A percentile compares a stretch with the other conserved stretches of the same genome.
Evolutionary conservation across 2,888 invertebrate genomes (phyloP).

Genomic region (Chymomyza amoena): DNA sequence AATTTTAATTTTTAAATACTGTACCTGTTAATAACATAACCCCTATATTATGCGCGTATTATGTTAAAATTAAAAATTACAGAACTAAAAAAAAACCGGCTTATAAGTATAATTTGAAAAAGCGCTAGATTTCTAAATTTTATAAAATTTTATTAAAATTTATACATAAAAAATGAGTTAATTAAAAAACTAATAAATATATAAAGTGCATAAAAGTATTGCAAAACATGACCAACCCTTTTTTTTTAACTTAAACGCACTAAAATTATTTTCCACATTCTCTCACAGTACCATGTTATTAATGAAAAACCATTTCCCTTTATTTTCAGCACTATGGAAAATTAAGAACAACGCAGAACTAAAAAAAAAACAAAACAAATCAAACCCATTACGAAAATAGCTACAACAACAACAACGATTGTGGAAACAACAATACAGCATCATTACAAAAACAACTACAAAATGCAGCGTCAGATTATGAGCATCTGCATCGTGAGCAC

Average conservation of each 20-base stretch:
- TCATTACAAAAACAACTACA: constrained; percentile 23
- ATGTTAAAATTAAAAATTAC: no score
- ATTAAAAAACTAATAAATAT: no score
- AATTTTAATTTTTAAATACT: no score
- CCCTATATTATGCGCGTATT: no score
- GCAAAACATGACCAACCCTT: neutral
- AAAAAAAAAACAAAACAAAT: constrained; percentile 29
- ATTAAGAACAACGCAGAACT: constrained; percentile 30
- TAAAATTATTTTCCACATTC: neutral
- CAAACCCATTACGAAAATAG: constrained; percentile 8
- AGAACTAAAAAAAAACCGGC: no score
- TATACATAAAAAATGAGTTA: no score
- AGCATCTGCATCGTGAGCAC: constrained; percentile 43
- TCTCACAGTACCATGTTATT: neutral
- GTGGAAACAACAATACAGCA: constrained; percentile 11
- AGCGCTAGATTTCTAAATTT: no score
- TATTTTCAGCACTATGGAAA: constrained; percentile 56
- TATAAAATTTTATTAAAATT: no score
- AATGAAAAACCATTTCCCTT: constrained; percentile 4
- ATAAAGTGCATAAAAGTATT: no score
- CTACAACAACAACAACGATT: neutral
- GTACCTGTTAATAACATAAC: no score
- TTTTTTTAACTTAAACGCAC: neutral
- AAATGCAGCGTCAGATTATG: constrained; percentile 35
- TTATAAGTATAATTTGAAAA: no score